Conservation (phyloP, 2,797 vertebrate genomes). For the Clarias laeviceps region DNA sequence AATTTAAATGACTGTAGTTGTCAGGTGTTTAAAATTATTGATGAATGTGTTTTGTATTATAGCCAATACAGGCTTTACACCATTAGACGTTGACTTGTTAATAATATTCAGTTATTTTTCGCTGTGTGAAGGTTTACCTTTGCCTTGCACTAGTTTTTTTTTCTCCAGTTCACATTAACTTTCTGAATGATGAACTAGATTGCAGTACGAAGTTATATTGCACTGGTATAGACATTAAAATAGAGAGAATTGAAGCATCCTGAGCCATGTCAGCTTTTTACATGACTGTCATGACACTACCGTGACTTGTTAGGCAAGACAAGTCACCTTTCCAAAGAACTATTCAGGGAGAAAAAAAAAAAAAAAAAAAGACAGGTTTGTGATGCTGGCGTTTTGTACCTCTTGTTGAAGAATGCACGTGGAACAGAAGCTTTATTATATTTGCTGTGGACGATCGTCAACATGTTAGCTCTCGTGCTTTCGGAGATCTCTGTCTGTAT, state of each 20-base stretch:
- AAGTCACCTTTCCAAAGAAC: constrained; percentile 23
- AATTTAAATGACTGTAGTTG: not conserved
- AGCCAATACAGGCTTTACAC: constrained; percentile 26
- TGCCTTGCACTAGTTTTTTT: constrained; percentile 22
- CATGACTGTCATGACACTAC: not conserved
- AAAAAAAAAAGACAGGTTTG: not conserved
- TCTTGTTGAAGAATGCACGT: constrained; percentile 19
- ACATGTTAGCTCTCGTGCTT: not conserved
- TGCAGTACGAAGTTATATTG: not conserved
- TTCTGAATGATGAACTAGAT: not conserved
- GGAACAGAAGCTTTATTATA: constrained; percentile 12
- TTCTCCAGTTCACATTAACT: not conserved
- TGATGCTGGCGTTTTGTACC: constrained; percentile 34
- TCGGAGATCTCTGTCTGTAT: not conserved
- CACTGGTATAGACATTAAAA: not conserved
- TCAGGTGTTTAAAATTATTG: not conserved
- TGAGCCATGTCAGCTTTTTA: not conserved
- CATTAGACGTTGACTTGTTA: not conserved
- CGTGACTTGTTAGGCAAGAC: constrained; percentile 1
- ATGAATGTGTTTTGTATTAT: constrained; percentile 19
- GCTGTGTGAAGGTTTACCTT: constrained; percentile 31
- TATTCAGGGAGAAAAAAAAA: constrained; percentile 23
- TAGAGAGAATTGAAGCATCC: not conserved
- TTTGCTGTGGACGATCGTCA: not conserved
- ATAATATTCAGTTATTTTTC: not conserved